Evolutionary conservation across 2,888 invertebrate species (phyloP).

Genomic region (Pegoplata infirma): DNA sequence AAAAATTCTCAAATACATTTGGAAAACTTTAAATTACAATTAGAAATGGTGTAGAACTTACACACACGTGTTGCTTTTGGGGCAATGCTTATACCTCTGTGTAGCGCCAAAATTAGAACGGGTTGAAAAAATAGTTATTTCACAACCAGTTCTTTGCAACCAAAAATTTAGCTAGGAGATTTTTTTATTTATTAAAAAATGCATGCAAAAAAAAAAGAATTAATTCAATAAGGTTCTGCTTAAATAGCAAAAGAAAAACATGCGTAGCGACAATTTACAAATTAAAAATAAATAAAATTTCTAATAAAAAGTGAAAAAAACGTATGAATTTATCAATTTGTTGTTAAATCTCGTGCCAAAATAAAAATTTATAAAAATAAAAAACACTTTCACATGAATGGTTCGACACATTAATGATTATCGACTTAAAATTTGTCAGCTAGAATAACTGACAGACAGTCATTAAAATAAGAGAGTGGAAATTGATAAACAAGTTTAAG

Average conservation of each 20-base stretch:
- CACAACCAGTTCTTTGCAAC: too few relatives aligned
- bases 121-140: too few relatives aligned
- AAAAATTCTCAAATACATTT: too few relatives aligned
- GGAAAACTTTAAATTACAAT: too few relatives aligned
- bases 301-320: slow-evolving; percentile 14
- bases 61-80: too few relatives aligned
- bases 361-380: slow-evolving; percentile 11
- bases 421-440: slow-evolving; percentile 11
- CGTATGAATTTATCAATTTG: slow-evolving; percentile 39
- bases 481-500: slow-evolving; percentile 26
- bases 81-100: too few relatives aligned
- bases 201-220: too few relatives aligned
- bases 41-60: too few relatives aligned
- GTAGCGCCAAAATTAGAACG: too few relatives aligned
- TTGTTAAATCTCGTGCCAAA: slow-evolving; percentile 54
- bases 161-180: too few relatives aligned
- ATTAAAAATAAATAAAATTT: slow-evolving; percentile 25
- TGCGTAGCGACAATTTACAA: slow-evolving; percentile 35
- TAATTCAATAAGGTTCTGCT: neutral
- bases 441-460: neutral
- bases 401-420: slow-evolving; percentile 32
- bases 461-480: neutral
- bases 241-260: slow-evolving; percentile 8
- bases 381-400: slow-evolving; percentile 40
- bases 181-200: too few relatives aligned